A percentile compares a stretch with the other conserved stretches of the same genome.
phyloP scores from a whole-genome alignment of 92 coral and sea anemone species.

The Porites rus region DNA sequence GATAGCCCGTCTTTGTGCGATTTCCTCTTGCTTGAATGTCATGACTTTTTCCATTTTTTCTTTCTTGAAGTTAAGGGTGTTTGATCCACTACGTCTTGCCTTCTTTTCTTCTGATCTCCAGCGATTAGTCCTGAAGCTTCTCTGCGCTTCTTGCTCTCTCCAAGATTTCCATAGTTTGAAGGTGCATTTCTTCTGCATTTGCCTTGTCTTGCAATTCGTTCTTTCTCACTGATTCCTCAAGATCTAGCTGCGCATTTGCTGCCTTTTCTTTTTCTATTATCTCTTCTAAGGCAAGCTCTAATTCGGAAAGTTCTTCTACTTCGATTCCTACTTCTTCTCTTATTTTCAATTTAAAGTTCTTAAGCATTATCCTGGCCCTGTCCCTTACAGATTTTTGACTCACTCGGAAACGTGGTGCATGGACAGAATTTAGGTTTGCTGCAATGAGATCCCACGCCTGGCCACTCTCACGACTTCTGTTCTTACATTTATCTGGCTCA shows the following conservation, averaged over 20 bases:
- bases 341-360: not conserved
- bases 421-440: too few species aligned
- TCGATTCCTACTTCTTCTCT: conserved; percentile 2
- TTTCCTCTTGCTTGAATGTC: conserved; percentile 7
- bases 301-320: conserved; percentile 4
- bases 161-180: not conserved
- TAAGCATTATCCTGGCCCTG: not conserved
- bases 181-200: conserved; percentile 7
- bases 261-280: not conserved
- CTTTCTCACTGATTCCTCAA: too few species aligned
- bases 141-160: conserved; percentile 12
- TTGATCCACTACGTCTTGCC: conserved; percentile 17
- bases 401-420: not conserved
- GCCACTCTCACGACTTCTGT: not conserved
- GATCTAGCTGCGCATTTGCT: too few species aligned
- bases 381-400: not conserved
- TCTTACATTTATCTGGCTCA: not conserved
- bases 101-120: not conserved
- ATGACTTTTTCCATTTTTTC: not conserved
- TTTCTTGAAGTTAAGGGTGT: not conserved
- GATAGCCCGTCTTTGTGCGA: not conserved
- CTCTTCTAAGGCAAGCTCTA: conserved; percentile 3
- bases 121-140: not conserved
- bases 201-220: not conserved
- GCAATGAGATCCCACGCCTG: too few species aligned